These are phyloP conservation scores for Ennomos quercinarius DNA, from an alignment of 2,888 invertebrate genomes.

Conservation along the genomic window DNA sequence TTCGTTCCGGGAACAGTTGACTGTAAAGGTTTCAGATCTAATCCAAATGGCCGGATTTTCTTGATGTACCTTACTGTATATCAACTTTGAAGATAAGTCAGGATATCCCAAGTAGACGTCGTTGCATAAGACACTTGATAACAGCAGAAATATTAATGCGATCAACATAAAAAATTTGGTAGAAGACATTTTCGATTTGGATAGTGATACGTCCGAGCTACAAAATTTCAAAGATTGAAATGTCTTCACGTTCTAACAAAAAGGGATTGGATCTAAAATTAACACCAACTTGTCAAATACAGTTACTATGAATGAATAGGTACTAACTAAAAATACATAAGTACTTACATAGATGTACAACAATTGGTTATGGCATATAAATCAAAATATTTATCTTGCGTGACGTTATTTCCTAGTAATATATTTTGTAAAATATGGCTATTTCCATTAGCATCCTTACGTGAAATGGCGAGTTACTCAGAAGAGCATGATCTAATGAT, in stretches of 20 bases:
- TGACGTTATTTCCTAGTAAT: slow-evolving; percentile 36
- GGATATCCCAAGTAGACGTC: slow-evolving; percentile 60
- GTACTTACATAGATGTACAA: slow-evolving; percentile 18
- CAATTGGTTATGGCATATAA: slow-evolving; percentile 22
- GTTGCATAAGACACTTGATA: slow-evolving; percentile 13
- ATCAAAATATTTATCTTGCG: slow-evolving; percentile 31
- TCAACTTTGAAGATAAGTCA: slow-evolving; percentile 62
- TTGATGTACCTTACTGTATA: slow-evolving; percentile 71
- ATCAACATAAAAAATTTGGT: slow-evolving; percentile 6
- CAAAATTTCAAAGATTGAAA: slow-evolving; percentile 18
- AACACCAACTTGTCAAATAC: slow-evolving; percentile 15
- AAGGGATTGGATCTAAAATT: slow-evolving; percentile 10
- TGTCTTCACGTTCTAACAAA: slow-evolving; percentile 16
- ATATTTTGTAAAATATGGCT: slow-evolving; percentile 21
- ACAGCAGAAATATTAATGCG: slow-evolving; percentile 2
- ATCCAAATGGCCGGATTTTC: slow-evolving; percentile 71
- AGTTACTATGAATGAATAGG: slow-evolving; percentile 14
- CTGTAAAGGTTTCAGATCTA: slow-evolving; percentile 60
- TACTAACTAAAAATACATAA: not conserved
- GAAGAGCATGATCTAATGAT: slow-evolving; percentile 34
- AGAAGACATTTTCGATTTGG: slow-evolving; percentile 20
- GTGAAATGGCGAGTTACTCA: slow-evolving; percentile 26
- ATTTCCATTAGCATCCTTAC: slow-evolving; percentile 20
- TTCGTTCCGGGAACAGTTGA: slow-evolving; percentile 63
- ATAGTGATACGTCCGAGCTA: slow-evolving; percentile 24